Evolutionary conservation across 2,113 vertebrate genomes (phyloP), one percentile per base, ranked within the genome.

Genomic region (Macquaria australasica): DNA sequence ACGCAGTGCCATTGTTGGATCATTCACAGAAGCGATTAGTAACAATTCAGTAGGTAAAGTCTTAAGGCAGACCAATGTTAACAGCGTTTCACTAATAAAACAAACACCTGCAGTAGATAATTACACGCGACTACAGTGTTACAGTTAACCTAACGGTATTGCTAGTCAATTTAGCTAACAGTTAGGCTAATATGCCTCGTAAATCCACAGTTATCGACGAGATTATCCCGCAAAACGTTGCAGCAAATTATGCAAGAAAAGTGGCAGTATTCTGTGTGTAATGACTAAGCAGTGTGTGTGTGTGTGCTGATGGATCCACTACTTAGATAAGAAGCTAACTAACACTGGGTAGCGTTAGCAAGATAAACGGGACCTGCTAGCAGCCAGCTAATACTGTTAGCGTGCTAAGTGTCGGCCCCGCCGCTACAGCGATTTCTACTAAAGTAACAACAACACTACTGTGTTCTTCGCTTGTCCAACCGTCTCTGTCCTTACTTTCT

Each of bases 351-450:
- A 75, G 43, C 63, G 58, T 50, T 83, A 84, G 78, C 67, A 31
- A 63, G 31, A 70, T 55, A 72, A 72, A 82, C 75, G 59, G n/a
- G 21, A 60, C 25, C 66, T 53, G 25, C 37, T 41, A 87, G 25
- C 31, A 63, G 56, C 15, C 14, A 45, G 90, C 84, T 92, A 91
- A 87, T n/a, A 25, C 41, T 3, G 64, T 81, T 93, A 94, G 91
- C 87, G 74, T 81, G 82, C 90, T 90, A 85, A 66, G 76, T 23
- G 71, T 43, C 77, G 34, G 55, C 31, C 11, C 7, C 23, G 31
- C 37, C 34, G 37, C 34, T 77, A 62, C 16, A 70, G 25, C 1
- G 11, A 28, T 39, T 59, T 60, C 21, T 68, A 60, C 20, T 0
- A 18, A 21, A 10, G 10, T 23, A 48, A 50, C 45, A 12, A 53